Evolutionary conservation across 2,888 invertebrate genomes (phyloP).

Genomic region (Stictocephala bisonia): DNA sequence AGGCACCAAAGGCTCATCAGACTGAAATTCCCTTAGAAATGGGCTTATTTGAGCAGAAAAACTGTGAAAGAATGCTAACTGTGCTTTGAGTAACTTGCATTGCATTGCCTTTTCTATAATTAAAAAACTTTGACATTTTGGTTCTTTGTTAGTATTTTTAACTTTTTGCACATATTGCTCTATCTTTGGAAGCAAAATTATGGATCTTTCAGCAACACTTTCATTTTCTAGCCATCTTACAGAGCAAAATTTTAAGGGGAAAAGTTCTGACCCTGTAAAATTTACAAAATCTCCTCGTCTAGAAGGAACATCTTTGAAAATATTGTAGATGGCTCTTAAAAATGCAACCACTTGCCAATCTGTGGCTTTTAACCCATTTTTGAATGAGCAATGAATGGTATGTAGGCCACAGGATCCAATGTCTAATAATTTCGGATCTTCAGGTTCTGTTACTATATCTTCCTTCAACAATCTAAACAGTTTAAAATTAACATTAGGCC

Average conservation of each 20-base stretch:
- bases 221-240: constrained; percentile 58
- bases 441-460: neutral
- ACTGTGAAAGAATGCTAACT: too few relatives aligned
- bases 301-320: constrained; percentile 60
- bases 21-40: too few relatives aligned
- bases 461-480: neutral
- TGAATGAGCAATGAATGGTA: neutral
- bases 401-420: constrained; percentile 32
- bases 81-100: too few relatives aligned
- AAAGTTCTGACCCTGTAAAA: constrained; percentile 49
- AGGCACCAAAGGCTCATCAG: too few relatives aligned
- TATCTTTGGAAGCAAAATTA: constrained; percentile 51
- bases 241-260: constrained; percentile 60
- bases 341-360: constrained; percentile 17
- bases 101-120: too few relatives aligned
- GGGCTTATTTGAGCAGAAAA: too few relatives aligned
- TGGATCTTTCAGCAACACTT: constrained; percentile 51
- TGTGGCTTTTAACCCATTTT: constrained; percentile 7
- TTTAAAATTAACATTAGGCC: constrained; percentile 20
- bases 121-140: too few relatives aligned
- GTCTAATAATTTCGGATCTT: constrained; percentile 7
- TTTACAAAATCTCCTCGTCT: constrained; percentile 57
- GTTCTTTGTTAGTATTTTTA: constrained; percentile 22
- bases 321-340: constrained; percentile 35
- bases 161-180: constrained; percentile 52